Evolutionary conservation across 1,140 invertebrate genomes (phyloP).

Genomic region (Anthonomus grandis): DNA sequence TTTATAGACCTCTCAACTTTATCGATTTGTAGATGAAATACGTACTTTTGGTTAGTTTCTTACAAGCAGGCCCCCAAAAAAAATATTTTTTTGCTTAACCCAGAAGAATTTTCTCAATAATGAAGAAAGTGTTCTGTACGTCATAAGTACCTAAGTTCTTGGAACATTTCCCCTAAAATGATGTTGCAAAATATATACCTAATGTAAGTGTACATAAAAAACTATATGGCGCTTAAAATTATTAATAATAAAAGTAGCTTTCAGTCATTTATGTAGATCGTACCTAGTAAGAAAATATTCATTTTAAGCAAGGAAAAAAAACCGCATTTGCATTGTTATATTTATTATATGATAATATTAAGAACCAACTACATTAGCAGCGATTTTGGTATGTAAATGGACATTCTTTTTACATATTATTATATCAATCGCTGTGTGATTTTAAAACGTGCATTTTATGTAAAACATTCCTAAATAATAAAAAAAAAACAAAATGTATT

Average conservation of each 20-base stretch:
- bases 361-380: no score
- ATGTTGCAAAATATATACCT: conserved; percentile 20
- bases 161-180: conserved; percentile 11
- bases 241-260: conserved; percentile 36
- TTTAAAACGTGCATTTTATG: conserved; percentile 36
- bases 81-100: no score
- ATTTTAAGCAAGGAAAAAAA: no score
- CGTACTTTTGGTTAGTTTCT: not conserved
- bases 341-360: no score
- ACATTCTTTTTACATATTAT: conserved; percentile 1
- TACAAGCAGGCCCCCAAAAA: not conserved
- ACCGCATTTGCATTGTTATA: conserved; percentile 16
- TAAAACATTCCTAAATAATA: conserved; percentile 36
- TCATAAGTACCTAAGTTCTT: not conserved
- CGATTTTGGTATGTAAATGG: no score
- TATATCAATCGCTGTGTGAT: conserved; percentile 13
- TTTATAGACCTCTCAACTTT: not conserved
- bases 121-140: not conserved
- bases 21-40: not conserved
- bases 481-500: not conserved
- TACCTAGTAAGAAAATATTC: conserved; percentile 3
- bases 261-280: conserved; percentile 39
- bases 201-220: conserved; percentile 41
- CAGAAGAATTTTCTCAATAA: no score
- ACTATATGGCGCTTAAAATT: conserved; percentile 44